These are phyloP conservation scores for Polypterus senegalus DNA, from an alignment of 2,113 vertebrate species.

Conservation along the genomic window DNA sequence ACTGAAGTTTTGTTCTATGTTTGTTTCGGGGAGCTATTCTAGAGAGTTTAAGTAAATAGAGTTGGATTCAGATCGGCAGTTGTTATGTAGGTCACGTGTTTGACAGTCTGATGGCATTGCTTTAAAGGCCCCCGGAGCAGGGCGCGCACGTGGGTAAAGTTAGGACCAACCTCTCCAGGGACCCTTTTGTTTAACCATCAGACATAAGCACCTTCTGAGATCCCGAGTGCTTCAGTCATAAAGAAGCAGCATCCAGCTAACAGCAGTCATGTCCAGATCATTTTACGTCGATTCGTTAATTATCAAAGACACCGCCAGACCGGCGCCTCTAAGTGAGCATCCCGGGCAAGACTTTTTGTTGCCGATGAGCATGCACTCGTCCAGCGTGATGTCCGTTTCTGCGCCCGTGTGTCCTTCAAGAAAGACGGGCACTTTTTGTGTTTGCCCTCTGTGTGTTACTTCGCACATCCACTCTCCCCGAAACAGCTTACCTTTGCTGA, in stretches of 20 bases:
- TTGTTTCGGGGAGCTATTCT: slow-evolving; percentile 37
- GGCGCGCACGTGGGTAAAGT: slow-evolving; percentile 80
- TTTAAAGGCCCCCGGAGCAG: slow-evolving; percentile 59
- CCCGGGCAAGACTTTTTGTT: slow-evolving; percentile 78
- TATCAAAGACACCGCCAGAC: slow-evolving; percentile 78
- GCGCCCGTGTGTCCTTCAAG: slow-evolving; percentile 74
- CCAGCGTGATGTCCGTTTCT: slow-evolving; percentile 74
- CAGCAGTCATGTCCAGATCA: slow-evolving; percentile 78
- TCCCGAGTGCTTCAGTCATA: slow-evolving; percentile 64
- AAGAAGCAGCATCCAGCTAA: slow-evolving; percentile 28
- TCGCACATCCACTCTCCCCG: slow-evolving; percentile 82
- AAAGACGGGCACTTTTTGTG: slow-evolving; percentile 84
- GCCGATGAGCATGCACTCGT: slow-evolving; percentile 81
- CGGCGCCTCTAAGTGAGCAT: slow-evolving; percentile 58
- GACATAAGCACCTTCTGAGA: slow-evolving; percentile 83
- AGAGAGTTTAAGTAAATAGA: slow-evolving; percentile 39
- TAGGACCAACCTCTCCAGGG: slow-evolving; percentile 87
- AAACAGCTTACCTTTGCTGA: slow-evolving; percentile 68
- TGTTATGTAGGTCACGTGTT: slow-evolving; percentile 73
- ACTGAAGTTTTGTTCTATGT: slow-evolving; percentile 26
- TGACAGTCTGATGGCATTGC: slow-evolving; percentile 54
- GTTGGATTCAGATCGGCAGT: slow-evolving; percentile 57
- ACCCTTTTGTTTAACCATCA: slow-evolving; percentile 89
- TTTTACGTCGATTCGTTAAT: slow-evolving; percentile 97
- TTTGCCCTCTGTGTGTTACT: slow-evolving; percentile 89